These are phyloP conservation scores for Ctenosaura bakeri DNA, from an alignment of 2,797 vertebrate genomes.

Conservation along the genomic window DNA sequence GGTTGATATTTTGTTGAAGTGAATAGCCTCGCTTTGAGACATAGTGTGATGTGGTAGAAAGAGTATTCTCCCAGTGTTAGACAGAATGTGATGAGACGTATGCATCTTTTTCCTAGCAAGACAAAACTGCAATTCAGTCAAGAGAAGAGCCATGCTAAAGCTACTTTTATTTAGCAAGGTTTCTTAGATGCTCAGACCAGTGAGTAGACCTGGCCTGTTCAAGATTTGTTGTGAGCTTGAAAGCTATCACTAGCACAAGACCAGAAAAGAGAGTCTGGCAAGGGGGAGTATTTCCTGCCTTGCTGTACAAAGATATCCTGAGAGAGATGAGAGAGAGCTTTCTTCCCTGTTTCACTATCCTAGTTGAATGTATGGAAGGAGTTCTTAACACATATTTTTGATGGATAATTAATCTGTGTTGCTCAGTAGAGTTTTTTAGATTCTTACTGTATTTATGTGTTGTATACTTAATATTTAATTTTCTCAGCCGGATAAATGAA, in stretches of 20 bases:
- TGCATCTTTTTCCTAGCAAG: neutral
- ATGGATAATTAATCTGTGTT: neutral
- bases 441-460: neutral
- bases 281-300: neutral
- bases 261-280: neutral
- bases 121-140: neutral
- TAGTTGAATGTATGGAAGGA: neutral
- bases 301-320: neutral
- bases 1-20: neutral
- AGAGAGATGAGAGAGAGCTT: neutral
- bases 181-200: neutral
- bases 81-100: neutral
- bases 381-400: neutral
- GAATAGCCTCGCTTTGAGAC: neutral
- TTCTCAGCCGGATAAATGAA: constrained; percentile 2
- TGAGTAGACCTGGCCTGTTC: neutral
- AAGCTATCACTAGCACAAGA: neutral
- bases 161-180: neutral
- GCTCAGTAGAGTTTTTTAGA: neutral
- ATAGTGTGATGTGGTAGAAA: neutral
- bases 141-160: neutral
- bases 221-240: neutral
- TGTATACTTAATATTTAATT: constrained; percentile 5
- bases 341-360: neutral
- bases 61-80: neutral